Evolutionary conservation across 2,113 vertebrate species (phyloP), one percentile per base, ranked within the genome.

Genomic region (Ctenomys sociabilis): DNA sequence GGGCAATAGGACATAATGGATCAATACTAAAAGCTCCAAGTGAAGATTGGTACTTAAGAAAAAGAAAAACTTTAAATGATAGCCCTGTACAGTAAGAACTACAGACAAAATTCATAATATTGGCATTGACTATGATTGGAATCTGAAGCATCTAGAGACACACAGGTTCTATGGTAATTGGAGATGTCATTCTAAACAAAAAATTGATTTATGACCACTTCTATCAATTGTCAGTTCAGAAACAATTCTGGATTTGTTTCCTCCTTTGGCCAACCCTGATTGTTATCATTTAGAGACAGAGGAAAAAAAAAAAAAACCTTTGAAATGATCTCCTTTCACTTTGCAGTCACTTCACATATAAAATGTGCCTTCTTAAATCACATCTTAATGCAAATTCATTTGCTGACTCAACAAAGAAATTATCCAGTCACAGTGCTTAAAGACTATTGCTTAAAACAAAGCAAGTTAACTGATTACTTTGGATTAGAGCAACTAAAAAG

Each of bases 51-150:
- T 19, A 72, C 63, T 87, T 85, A 75, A 0, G 4, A 92, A 21
- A 28, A 72, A 83, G 66, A 84, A 92, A 96, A 94, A 94, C 92
- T 11, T 37, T 78, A 83, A 83, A 59, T 87, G 91, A 83, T 40
- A 94, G 28, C 66, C 17, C 59, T 93, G 8, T 78, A 86, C 94
- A 85, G 35, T 85, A 59, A 91, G 9, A 96, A 85, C 49, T 59
- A 57, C 40, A 94, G 59, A 83, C 22, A 78, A 95, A 90, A 45
- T 35, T 26, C 82, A 66, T 9, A 90, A 91, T 86, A 88, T 35
- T 85, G 64, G 35, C 64, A 66, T 43, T 63, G 66, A 83, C 90
- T 80, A 1, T 72, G n/a, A 66, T 82, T 89, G 93, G 43, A 32
- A 85, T 82, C 24, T 75, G 72, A 84, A 30, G 73, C 49, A 93